A percentile compares a stretch with the other conserved stretches of the same genome.
Conservation (phyloP, 2,888 invertebrate species). For the Oconnorella tubifera region DNA sequence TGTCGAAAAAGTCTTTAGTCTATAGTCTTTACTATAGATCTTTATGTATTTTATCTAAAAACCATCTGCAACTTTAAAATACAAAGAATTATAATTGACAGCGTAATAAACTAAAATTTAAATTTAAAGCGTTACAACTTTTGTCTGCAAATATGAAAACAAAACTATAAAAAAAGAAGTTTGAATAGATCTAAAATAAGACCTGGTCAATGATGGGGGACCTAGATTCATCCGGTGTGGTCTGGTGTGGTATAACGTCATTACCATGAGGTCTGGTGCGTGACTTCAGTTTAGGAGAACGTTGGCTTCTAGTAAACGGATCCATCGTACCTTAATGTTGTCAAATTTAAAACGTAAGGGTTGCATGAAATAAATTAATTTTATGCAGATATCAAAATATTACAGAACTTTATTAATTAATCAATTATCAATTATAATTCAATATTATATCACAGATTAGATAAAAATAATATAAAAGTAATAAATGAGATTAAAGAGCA, state of each 20-base stretch:
- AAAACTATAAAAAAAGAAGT: no score
- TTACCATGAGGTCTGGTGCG: conserved; percentile 8
- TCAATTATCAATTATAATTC: neutral
- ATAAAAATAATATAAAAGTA: no score
- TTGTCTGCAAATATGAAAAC: no score
- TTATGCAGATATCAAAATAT: neutral
- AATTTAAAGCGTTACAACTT: no score
- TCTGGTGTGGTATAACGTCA: conserved; percentile 2
- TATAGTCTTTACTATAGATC: no score
- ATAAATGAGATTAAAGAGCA: no score
- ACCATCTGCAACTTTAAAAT: neutral
- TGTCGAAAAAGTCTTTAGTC: no score
- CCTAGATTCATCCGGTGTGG: conserved; percentile 1
- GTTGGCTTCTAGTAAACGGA: conserved; percentile 76
- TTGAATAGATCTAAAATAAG: neutral
- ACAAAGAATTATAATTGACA: no score
- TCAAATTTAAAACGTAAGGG: no score
- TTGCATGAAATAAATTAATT: neutral
- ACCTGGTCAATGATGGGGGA: conserved; percentile 16
- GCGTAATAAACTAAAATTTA: no score
- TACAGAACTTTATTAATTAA: neutral
- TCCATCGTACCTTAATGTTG: conserved; percentile 68
- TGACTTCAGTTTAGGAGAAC: conserved; percentile 66
- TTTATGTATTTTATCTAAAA: no score
- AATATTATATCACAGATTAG: no score